These are phyloP conservation scores for Sebastes iracundus DNA, from an alignment of 2,797 vertebrate genomes.

Conservation along the genomic window DNA sequence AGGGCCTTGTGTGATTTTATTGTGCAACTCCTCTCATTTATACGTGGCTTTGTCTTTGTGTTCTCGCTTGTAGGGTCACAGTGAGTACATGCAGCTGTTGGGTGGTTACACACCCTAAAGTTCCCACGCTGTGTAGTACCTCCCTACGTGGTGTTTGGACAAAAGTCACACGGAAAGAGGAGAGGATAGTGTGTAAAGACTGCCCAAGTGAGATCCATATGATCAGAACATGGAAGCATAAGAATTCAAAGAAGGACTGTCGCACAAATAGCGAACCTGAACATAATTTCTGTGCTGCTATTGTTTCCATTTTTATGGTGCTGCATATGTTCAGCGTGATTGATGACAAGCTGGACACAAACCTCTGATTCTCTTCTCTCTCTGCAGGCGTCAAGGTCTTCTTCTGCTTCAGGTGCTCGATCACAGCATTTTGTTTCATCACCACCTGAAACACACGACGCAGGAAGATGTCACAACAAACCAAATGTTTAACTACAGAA, in stretches of 20 bases:
- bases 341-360: conserved; percentile 14
- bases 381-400: conserved; percentile 94
- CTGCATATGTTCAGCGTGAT: not conserved
- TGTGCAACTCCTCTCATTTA: conserved; percentile 2
- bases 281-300: not conserved
- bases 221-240: not conserved
- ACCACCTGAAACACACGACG: conserved; percentile 85
- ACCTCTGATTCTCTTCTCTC: conserved; percentile 98
- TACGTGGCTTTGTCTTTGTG: conserved; percentile 19
- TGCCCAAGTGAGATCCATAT: not conserved
- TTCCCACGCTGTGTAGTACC: conserved; percentile 20
- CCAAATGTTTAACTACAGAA: not conserved
- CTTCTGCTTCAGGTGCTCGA: conserved; percentile 98
- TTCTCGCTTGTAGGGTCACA: conserved; percentile 22
- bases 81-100: conserved; percentile 41
- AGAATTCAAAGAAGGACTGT: not conserved
- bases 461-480: not conserved
- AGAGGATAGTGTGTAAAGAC: not conserved
- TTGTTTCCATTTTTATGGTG: not conserved
- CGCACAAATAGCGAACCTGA: not conserved
- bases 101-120: conserved; percentile 35
- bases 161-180: conserved; percentile 1
- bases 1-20: not conserved
- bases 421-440: conserved; percentile 97
- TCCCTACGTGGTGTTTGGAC: conserved; percentile 11